These are phyloP conservation scores for Echinops telfairi DNA, from an alignment of 2,113 vertebrate species.

Conservation along the genomic window DNA sequence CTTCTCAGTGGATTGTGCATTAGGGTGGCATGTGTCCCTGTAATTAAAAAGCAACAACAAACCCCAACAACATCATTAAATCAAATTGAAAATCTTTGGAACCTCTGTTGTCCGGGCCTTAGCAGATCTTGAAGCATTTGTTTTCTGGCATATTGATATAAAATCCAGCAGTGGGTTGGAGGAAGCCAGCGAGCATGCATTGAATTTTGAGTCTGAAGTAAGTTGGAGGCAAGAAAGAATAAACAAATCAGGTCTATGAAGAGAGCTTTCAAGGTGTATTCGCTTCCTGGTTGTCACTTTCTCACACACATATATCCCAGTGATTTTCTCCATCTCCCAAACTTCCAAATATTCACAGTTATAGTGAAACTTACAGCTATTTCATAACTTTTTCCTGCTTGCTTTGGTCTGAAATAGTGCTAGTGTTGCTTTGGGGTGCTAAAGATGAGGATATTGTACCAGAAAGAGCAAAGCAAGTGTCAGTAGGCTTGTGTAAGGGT, in stretches of 20 bases:
- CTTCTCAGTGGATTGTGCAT: slow-evolving; percentile 38
- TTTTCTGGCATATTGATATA: slow-evolving; percentile 36
- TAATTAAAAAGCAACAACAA: slow-evolving; percentile 29
- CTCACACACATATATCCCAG: slow-evolving; percentile 2
- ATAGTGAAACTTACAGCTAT: slow-evolving; percentile 29
- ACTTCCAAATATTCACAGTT: slow-evolving; percentile 64
- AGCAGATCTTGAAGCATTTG: slow-evolving; percentile 62
- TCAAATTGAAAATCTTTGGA: slow-evolving; percentile 44
- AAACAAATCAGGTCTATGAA: slow-evolving; percentile 53
- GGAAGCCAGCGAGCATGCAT: slow-evolving; percentile 54
- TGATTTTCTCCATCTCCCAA: slow-evolving; percentile 4
- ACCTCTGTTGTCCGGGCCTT: background rate
- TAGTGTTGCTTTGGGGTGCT: slow-evolving; percentile 42
- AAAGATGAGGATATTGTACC: background rate
- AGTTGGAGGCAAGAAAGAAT: slow-evolving; percentile 61
- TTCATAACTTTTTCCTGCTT: slow-evolving; percentile 59
- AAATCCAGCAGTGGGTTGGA: slow-evolving; percentile 66
- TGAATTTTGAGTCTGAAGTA: slow-evolving; percentile 36
- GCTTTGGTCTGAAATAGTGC: slow-evolving; percentile 44
- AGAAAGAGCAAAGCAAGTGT: slow-evolving; percentile 10
- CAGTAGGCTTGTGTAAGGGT: slow-evolving; percentile 12
- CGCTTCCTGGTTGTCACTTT: slow-evolving; percentile 56
- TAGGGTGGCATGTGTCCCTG: slow-evolving; percentile 40
- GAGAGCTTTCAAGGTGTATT: slow-evolving; percentile 26
- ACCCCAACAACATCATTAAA: background rate